Base-by-base conservation (phyloP, 2,113 vertebrate species). In the Hyperoodon ampullatus region DNA sequence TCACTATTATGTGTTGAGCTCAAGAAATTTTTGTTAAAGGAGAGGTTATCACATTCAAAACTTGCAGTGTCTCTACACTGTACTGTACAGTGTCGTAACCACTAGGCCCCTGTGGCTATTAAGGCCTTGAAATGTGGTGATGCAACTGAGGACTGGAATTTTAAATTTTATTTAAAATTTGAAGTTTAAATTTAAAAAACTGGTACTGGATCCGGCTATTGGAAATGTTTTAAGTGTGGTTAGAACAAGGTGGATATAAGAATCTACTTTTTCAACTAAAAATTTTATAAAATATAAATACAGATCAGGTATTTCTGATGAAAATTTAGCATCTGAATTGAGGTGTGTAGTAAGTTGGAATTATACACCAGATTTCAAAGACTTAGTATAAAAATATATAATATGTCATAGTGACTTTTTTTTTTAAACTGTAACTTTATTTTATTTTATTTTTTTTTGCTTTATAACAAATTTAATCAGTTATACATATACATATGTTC, bases 211-310 rank as follows among this genome's bases (percentile, higher is more conserved):
- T 88, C 28, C 10, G 28, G 55, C 23, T 53, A 33, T n/a, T 84
- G 55, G 65, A 88, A 96, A 95, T 71, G 10, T 60, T 93, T 86
- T 58, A 83, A 65, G 6, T 71, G 21, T 82, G 16, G 65, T 50
- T 87, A 68, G 44, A 65, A 42, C 50, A 68, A 80, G 14, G 44
- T 47, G 33, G 28, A 80, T 89, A 53, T 61, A 74, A 74, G 42
- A 53, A 70, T 63, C 24, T 81, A 42, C 6, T 58, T 90, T 90
- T 70, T 88, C 66, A 35, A 8, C 44, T 88, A 1, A 81, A 86
- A 74, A 26, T 81, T 85, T 89, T 89, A 74, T 80, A 21, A 95
- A 95, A 28, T 71, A n/a, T 74, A 55, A 39, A 63, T 91, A 58
- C 5, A 94, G 12, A 78, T 71, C 66, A 81, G 55, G 6, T 65